Base-by-base conservation (phyloP, 2,113 vertebrate species). In the Anhinga rufa region DNA sequence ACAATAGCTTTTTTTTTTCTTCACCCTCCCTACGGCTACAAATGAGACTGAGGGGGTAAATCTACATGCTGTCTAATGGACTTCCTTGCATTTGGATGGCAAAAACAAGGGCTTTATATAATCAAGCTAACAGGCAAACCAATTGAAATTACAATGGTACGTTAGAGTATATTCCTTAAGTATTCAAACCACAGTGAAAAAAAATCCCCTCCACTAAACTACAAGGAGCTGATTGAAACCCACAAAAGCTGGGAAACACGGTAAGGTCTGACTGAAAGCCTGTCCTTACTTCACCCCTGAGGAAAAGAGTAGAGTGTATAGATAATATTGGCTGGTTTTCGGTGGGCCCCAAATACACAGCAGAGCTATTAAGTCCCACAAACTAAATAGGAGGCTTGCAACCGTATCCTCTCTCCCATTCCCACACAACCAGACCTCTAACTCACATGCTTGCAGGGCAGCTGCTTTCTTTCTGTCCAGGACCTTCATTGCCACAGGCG, bases 241-340 rank as follows among this genome's bases (percentile, higher is more conserved):
- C 93, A 82, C 93, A 97, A 72, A 74, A 65, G 64, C 90, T 94
- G 65, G 78, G 79, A 97, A 95, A 74, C 51, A 70, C 6, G 7
- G 55, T 61, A 74, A 92, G 17, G 42, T 91, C 84, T 94, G 65
- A 57, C 66, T 61, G 91, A 89, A 94, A 90, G 22, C 42, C 57
- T 97, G 96, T 96, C 96, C 95, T 97, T 80, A 84, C 49, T 61
- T 97, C 76, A 97, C 75, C 95, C 84, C 72, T 29, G 46, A 75
- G 86, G 85, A 91, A 80, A 93, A 92, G 25, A 81, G 9, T 8
- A 17, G 40, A 49, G 16, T 3, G 2, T 46, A 83, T 84, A 62
- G 69, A 71, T 61, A 88, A 70, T 26, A 66, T 17, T 90, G 70
- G 9, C 66, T 76, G 61, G 64, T 55, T 54, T 91, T 93, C 7